These are phyloP conservation scores for Brachionus rotundiformis DNA, from an alignment of 1,140 invertebrate species.

Conservation along the genomic window DNA sequence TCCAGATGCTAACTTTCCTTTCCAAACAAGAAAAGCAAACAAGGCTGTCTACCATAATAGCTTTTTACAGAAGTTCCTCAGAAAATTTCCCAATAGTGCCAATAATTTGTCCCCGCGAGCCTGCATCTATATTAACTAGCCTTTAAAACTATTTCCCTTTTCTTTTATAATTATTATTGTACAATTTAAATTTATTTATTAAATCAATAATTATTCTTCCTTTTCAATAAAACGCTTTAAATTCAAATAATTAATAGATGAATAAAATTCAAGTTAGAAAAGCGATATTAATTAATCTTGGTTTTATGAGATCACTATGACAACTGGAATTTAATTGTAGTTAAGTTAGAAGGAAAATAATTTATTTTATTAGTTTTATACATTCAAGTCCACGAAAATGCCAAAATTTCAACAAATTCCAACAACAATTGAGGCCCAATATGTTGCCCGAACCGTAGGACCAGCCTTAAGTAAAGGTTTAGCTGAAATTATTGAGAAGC, in stretches of 20 bases:
- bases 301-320: not conserved
- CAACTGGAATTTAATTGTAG: constrained; percentile 3
- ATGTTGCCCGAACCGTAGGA: constrained; percentile 39
- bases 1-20: too few relatives aligned
- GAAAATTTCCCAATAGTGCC: too few relatives aligned
- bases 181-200: too few relatives aligned
- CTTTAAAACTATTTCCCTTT: too few relatives aligned
- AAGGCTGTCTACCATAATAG: too few relatives aligned
- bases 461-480: constrained; percentile 25
- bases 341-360: not conserved
- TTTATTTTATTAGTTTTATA: not conserved
- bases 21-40: too few relatives aligned
- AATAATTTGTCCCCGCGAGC: too few relatives aligned
- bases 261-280: not conserved
- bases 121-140: too few relatives aligned
- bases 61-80: too few relatives aligned
- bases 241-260: not conserved
- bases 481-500: constrained; percentile 45
- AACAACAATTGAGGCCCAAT: constrained; percentile 43
- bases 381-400: constrained; percentile 5
- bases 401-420: constrained; percentile 28
- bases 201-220: too few relatives aligned
- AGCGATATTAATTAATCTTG: not conserved
- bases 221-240: too few relatives aligned
- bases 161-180: too few relatives aligned